These are phyloP conservation scores for Dromaius novaehollandiae DNA, from an alignment of 2,113 vertebrate genomes.

Conservation along the genomic window DNA sequence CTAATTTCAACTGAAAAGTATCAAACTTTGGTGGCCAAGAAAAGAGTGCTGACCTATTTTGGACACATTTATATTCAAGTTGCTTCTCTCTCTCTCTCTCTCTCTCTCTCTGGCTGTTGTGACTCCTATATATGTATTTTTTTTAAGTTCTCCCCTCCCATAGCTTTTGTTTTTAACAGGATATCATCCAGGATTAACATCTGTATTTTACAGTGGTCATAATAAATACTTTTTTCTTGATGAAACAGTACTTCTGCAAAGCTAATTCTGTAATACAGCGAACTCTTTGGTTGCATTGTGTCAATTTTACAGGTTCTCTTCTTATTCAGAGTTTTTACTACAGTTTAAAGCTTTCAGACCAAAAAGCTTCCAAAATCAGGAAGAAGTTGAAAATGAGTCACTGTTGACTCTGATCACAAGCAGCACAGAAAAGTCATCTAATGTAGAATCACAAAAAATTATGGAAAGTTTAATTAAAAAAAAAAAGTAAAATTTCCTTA, in stretches of 20 bases:
- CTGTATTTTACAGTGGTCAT: constrained; percentile 19
- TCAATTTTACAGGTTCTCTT: neutral
- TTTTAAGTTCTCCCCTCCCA: neutral
- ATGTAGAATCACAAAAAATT: neutral
- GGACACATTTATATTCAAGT: constrained; percentile 80
- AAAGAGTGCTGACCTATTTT: constrained; percentile 80
- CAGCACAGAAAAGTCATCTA: neutral
- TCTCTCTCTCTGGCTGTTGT: constrained; percentile 55
- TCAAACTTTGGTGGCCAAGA: constrained; percentile 62
- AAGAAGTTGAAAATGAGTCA: neutral
- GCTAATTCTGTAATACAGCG: neutral
- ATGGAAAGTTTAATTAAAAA: neutral
- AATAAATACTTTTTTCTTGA: constrained; percentile 32
- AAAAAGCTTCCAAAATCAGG: neutral
- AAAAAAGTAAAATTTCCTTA: neutral
- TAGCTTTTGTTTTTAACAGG: constrained; percentile 42
- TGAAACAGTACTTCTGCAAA: neutral
- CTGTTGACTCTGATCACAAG: neutral
- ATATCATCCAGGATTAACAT: constrained; percentile 19
- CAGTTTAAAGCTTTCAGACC: neutral
- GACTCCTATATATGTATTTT: neutral
- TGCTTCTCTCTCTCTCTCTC: constrained; percentile 67
- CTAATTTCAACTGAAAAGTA: constrained; percentile 37
- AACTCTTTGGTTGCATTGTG: neutral
- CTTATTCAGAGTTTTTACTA: neutral